Conservation (phyloP, 2,888 invertebrate genomes). For the Tromatobia lineatoria region DNA sequence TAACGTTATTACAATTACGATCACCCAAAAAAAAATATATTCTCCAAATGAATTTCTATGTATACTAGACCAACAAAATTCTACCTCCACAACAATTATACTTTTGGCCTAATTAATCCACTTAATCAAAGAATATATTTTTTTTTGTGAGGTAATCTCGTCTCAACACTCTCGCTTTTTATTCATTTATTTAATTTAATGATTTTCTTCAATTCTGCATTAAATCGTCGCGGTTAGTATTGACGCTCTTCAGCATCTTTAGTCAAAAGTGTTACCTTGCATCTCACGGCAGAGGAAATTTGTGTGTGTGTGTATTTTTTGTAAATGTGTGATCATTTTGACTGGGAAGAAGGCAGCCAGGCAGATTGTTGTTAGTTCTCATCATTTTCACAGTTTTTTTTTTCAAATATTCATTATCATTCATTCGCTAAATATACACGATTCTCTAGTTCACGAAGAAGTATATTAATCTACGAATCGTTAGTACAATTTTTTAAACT, state of each 20-base stretch:
- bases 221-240: slow-evolving; percentile 31
- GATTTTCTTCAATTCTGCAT: slow-evolving; percentile 29
- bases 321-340: slow-evolving; percentile 46
- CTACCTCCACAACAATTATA: too few relatives aligned
- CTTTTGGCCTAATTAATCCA: too few relatives aligned
- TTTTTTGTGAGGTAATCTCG: slow-evolving; percentile 6
- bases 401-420: slow-evolving; percentile 16
- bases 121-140: too few relatives aligned
- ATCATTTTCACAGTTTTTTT: background rate
- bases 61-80: too few relatives aligned
- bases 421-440: slow-evolving; percentile 31
- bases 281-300: slow-evolving; percentile 23
- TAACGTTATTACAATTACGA: slow-evolving; percentile 62
- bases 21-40: too few relatives aligned
- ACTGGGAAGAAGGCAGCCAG: slow-evolving; percentile 67
- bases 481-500: slow-evolving; percentile 4
- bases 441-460: slow-evolving; percentile 27
- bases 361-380: slow-evolving; percentile 65
- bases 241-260: slow-evolving; percentile 27
- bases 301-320: slow-evolving; percentile 29
- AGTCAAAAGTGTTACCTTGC: slow-evolving; percentile 19
- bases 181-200: slow-evolving; percentile 6
- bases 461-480: slow-evolving; percentile 31
- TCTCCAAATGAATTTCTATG: too few relatives aligned
- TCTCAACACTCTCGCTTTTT: slow-evolving; percentile 30